Base-by-base conservation (phyloP, 35 echinoderm and acorn worm genomes). In the Lytechinus variegatus region DNA sequence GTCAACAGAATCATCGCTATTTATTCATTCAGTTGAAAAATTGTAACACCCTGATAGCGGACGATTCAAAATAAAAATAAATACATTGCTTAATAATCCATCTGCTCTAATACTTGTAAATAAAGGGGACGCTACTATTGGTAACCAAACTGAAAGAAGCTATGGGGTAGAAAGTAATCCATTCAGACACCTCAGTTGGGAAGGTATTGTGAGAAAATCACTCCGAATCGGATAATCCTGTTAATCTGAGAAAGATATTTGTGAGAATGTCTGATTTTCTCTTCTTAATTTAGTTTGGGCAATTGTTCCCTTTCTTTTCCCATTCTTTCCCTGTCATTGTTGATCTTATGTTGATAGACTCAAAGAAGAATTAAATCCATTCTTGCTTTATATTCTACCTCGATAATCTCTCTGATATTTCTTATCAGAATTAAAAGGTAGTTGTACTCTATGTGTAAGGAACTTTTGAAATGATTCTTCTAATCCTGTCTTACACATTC, bases 191-290 rank as follows among this genome's bases (percentile, higher is more conserved):
- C 66, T 79, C 66, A 24, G 66, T 79, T 6, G 66, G 66, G 66
- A 24, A 79, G 16, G 14, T 79, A 24, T 79, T 79, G 66, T 79
- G 66, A 7, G 16, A 79, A 79, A 79, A 79, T 79, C 66, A 79
- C 16, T 24, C 66, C 8, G 66, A 79, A 79, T 79, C 66, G 19
- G 19, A 79, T 79, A 79, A 79, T 79, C 66, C 66, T 16, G 16
- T 24, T 79, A 79, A 79, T 79, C 66, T 79, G 66, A 79, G 66
- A 79, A 79, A 79, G 66, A 79, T 79, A 79, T 79, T 79, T 79
- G 66, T 24, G 19, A 79, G 66, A 79, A 79, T 24, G 14, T 21
- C 61, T 71, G 61, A 13, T 71, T 71, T 71, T 71, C 14, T 71
- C 6, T n/a, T 79, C 19, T 24, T 79, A 79, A 19, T 79, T 79